These are phyloP conservation scores for Drosophila quadrilineata DNA, from an alignment of 1,140 invertebrate species.

Conservation along the genomic window DNA sequence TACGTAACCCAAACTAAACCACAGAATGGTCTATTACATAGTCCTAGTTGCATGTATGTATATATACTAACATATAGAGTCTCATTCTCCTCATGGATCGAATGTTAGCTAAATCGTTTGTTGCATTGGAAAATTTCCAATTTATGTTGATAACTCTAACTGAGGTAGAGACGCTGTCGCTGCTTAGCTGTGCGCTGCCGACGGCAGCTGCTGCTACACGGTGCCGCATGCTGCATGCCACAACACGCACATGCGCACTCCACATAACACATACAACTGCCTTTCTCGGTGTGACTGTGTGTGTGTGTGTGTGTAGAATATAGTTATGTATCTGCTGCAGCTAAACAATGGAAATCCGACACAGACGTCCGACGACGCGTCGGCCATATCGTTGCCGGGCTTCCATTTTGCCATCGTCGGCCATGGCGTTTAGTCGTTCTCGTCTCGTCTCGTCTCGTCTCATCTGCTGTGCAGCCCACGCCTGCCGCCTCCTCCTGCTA, in stretches of 20 bases:
- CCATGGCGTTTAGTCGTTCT: constrained; percentile 68
- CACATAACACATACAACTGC: neutral
- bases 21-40: constrained; percentile 8
- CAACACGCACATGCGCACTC: constrained; percentile 50
- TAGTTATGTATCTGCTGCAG: constrained; percentile 16
- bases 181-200: neutral
- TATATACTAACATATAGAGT: neutral
- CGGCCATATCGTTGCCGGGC: constrained; percentile 47
- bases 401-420: constrained; percentile 69
- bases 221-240: neutral
- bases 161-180: constrained; percentile 14
- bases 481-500: neutral
- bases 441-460: too few species aligned
- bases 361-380: constrained; percentile 13
- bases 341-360: constrained; percentile 58
- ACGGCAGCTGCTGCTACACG: neutral
- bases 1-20: constrained; percentile 23
- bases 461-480: constrained; percentile 47
- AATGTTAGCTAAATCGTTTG: constrained; percentile 29
- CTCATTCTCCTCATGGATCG: neutral
- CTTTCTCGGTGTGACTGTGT: constrained; percentile 4
- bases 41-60: neutral
- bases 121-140: constrained; percentile 56
- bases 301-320: constrained; percentile 3
- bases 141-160: constrained; percentile 67